Evolutionary conservation across 2,888 invertebrate genomes (phyloP).

Genomic region (Ditula angustiorana): DNA sequence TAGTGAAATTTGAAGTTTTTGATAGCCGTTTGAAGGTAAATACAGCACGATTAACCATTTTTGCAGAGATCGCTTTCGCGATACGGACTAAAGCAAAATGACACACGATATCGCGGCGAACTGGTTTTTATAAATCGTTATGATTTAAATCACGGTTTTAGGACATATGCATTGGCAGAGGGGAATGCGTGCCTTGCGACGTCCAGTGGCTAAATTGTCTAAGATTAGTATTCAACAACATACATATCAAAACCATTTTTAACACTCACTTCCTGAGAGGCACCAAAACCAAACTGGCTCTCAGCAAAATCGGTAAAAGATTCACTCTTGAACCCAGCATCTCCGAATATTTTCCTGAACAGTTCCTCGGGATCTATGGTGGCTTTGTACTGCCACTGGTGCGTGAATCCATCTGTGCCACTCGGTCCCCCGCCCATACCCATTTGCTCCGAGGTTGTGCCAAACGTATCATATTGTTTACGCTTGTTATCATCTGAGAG

Average conservation of each 20-base stretch:
- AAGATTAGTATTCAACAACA: too few species aligned
- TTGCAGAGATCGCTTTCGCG: too few species aligned
- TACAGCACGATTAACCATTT: too few species aligned
- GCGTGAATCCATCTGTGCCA: slow-evolving; percentile 88
- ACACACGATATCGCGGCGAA: too few species aligned
- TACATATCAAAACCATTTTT: neutral
- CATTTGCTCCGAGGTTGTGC: slow-evolving; percentile 95
- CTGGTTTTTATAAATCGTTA: too few species aligned
- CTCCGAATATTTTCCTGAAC: slow-evolving; percentile 98
- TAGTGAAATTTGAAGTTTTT: too few species aligned
- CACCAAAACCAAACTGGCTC: slow-evolving; percentile 95
- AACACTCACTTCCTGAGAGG: slow-evolving; percentile 92
- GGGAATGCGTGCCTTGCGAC: too few species aligned
- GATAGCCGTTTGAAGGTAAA: too few species aligned
- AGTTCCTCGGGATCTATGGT: slow-evolving; percentile 98
- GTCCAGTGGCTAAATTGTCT: too few species aligned
- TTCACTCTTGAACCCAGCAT: slow-evolving; percentile 89
- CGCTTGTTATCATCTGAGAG: slow-evolving; percentile 96
- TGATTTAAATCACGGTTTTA: too few species aligned
- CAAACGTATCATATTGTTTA: slow-evolving; percentile 97
- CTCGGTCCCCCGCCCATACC: slow-evolving; percentile 87
- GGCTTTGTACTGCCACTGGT: slow-evolving; percentile 94
- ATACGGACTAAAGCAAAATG: too few species aligned
- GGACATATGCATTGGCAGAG: too few species aligned
- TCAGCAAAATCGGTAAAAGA: slow-evolving; percentile 95